A percentile compares a stretch with the other conserved stretches of the same genome.
Evolutionary conservation across 2,113 vertebrate genomes (phyloP).

Genomic region (Piaya cayana): DNA sequence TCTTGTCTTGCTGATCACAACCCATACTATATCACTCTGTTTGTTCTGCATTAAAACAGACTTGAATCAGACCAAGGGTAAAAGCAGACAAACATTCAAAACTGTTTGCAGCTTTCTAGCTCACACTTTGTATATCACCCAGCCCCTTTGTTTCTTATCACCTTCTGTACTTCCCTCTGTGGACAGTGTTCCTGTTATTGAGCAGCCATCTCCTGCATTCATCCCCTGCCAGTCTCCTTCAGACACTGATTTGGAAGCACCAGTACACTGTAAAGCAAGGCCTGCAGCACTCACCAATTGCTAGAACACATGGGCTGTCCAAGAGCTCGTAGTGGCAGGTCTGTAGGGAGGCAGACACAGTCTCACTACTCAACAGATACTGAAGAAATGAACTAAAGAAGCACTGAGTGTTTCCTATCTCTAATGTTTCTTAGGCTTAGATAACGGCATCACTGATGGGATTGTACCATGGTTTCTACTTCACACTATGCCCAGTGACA

Average conservation of each 20-base stretch:
- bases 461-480: background rate
- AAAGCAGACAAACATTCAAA: background rate
- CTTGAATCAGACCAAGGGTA: background rate
- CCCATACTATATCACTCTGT: rapidly evolving
- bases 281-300: background rate
- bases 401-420: background rate
- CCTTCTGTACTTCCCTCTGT: background rate
- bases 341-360: background rate
- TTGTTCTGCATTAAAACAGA: background rate
- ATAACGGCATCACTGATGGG: background rate
- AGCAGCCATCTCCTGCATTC: background rate
- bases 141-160: background rate
- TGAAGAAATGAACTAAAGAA: background rate
- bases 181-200: background rate
- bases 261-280: background rate
- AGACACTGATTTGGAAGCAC: background rate
- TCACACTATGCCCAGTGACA: background rate
- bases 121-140: background rate
- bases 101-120: background rate
- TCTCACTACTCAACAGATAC: background rate
- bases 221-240: background rate
- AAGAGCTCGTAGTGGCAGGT: background rate
- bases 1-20: background rate
- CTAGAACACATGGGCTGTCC: background rate
- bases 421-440: background rate